phyloP scores from a whole-genome alignment of 2,888 invertebrate species.

The Liodrosophila aerea region DNA sequence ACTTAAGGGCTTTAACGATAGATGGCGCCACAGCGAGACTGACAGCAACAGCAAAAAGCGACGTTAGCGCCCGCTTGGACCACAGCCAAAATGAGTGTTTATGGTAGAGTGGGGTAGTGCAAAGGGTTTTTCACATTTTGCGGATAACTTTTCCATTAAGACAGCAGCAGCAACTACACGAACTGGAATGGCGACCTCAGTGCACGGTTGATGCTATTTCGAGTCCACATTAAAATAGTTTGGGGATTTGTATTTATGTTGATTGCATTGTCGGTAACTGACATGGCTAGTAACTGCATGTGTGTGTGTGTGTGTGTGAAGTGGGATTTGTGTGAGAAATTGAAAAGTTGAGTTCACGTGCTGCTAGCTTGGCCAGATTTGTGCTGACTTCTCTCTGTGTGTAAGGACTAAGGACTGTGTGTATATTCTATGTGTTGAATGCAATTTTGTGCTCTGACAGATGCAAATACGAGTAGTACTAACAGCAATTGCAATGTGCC shows the following conservation, averaged over 20 bases:
- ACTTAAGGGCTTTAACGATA: conserved; percentile 29
- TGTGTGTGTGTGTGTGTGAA: conserved; percentile 32
- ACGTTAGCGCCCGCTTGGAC: conserved; percentile 47
- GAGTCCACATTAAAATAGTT: conserved; percentile 73
- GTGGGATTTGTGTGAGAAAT: conserved; percentile 67
- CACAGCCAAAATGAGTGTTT: conserved; percentile 51
- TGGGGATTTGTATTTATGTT: conserved; percentile 77
- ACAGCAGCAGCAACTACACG: conserved; percentile 16
- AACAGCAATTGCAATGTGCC: conserved; percentile 17
- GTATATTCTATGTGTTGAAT: conserved; percentile 42
- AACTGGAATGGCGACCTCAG: conserved; percentile 23
- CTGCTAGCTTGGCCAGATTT: conserved; percentile 51
- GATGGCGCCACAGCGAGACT: conserved; percentile 29
- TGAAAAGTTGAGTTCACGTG: conserved; percentile 56
- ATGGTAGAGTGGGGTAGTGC: conserved; percentile 14
- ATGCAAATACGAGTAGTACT: conserved; percentile 45
- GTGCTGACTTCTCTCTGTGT: conserved; percentile 13
- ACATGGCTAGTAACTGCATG: conserved; percentile 19
- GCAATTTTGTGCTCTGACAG: conserved; percentile 62
- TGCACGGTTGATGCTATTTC: conserved; percentile 25
- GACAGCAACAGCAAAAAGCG: conserved; percentile 47
- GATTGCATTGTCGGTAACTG: conserved; percentile 71
- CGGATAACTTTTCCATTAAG: conserved; percentile 58
- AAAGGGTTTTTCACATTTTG: conserved; percentile 11
- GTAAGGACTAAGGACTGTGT: conserved; percentile 10